A percentile compares a stretch with the other conserved stretches of the same genome.
Evolutionary conservation across 2,797 vertebrate genomes (phyloP).

Genomic region (Melanotaenia maccullochi): DNA sequence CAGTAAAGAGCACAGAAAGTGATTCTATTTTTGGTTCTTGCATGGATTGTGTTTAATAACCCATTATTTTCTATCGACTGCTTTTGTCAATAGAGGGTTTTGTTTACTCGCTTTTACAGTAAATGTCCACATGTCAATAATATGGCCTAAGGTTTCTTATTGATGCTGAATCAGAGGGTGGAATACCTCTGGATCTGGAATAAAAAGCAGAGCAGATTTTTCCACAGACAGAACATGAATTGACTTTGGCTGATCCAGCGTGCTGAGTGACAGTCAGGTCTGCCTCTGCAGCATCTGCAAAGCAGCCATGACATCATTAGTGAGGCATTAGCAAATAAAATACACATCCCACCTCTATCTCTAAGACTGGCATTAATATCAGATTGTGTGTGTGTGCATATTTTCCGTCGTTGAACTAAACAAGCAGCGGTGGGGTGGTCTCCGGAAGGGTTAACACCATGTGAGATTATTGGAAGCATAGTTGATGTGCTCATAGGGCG

Average conservation of each 20-base stretch:
- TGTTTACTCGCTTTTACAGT: slow-evolving; percentile 15
- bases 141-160: neutral
- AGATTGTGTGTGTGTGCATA: slow-evolving; percentile 2
- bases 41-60: neutral
- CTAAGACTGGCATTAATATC: slow-evolving; percentile 19
- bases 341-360: slow-evolving; percentile 21
- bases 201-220: slow-evolving; percentile 22
- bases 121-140: slow-evolving; percentile 20
- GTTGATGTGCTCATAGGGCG: slow-evolving; percentile 73
- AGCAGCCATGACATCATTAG: slow-evolving; percentile 68
- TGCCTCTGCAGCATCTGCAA: slow-evolving; percentile 21
- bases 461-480: slow-evolving; percentile 46
- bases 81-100: neutral
- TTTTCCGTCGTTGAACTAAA: neutral
- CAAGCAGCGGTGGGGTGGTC: neutral
- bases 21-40: neutral
- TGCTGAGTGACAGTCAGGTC: slow-evolving; percentile 39
- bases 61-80: neutral
- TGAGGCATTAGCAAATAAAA: slow-evolving; percentile 39
- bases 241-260: slow-evolving; percentile 25
- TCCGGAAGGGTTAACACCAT: slow-evolving; percentile 51
- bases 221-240: slow-evolving; percentile 15
- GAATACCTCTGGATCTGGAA: slow-evolving; percentile 18
- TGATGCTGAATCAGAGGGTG: slow-evolving; percentile 10
- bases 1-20: neutral